Evolutionary conservation across 2,888 invertebrate genomes (phyloP), one percentile per base, ranked within the genome.

Genomic region (Drosophila pegasa): DNA sequence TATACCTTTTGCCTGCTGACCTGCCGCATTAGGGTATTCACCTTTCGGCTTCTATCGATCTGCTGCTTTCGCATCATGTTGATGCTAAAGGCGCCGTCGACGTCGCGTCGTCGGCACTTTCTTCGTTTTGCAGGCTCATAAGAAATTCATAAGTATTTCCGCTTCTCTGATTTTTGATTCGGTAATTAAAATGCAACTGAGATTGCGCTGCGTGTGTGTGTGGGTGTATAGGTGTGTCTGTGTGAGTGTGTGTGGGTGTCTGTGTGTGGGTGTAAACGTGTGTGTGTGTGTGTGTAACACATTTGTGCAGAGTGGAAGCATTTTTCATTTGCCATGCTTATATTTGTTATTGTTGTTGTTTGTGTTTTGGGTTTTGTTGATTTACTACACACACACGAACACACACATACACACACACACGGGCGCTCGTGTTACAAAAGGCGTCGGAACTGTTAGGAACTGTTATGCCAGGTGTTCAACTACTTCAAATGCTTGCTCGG

Each of bases 101-200:
- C 50, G 35, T 40, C 47, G 56, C 50, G 31, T 40, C 47, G 56
- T 47, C 59, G 77, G 77, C 68, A 80, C 64, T 74, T 74, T 57
- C 87, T 82, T 74, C 80, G 59, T 64, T 69, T 68, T 78, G 63
- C 62, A 64, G 66, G 75, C 83, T 89, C 89, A 90, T 90, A 90
- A 90, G 90, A 86, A 91, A 90, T 90, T 90, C 91, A 90, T 90
- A 90, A 90, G 89, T 85, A 90, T 91, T 90, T 91, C 87, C 87
- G 90, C 88, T 79, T 90, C 84, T 88, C 78, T 88, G 90, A 89
- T 88, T 90, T 83, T 84, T 88, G 89, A 90, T 89, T 84, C 82
- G 82, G 89, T 90, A 90, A 90, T 90, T 90, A 90, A 89, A 90
- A 90, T 90, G 90, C 88, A 89, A 84, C 89, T 86, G 90, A 89